A percentile compares a stretch with the other conserved stretches of the same genome.
Conservation (phyloP, 2,888 invertebrate genomes). For the Tuta absoluta region DNA sequence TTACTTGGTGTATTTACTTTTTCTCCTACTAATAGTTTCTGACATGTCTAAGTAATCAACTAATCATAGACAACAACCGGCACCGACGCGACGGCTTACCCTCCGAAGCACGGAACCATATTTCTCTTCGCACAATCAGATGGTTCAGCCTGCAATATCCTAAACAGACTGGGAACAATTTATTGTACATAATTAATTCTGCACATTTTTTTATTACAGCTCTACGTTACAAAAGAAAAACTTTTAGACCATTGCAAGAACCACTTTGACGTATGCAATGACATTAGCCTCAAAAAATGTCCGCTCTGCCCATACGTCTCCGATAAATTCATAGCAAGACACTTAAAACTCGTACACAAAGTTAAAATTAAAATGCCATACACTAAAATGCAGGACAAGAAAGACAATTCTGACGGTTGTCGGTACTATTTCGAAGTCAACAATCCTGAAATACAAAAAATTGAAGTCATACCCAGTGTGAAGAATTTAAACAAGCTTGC, state of each 20-base stretch:
- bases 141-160: too few relatives aligned
- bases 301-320: slow-evolving; percentile 61
- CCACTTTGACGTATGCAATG: slow-evolving; percentile 63
- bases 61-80: too few relatives aligned
- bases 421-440: slow-evolving; percentile 55
- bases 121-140: too few relatives aligned
- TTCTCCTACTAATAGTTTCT: too few relatives aligned
- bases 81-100: too few relatives aligned
- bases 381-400: slow-evolving; percentile 45
- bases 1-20: too few relatives aligned
- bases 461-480: slow-evolving; percentile 66
- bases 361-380: slow-evolving; percentile 46
- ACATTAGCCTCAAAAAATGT: slow-evolving; percentile 59
- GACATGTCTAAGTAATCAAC: too few relatives aligned
- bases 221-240: slow-evolving; percentile 58
- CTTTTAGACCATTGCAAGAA: slow-evolving; percentile 57
- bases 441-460: slow-evolving; percentile 39
- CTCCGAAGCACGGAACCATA: too few relatives aligned
- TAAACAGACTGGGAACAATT: too few relatives aligned
- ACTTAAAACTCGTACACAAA: slow-evolving; percentile 50
- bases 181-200: neutral
- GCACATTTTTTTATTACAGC: slow-evolving; percentile 44
- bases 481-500: slow-evolving; percentile 60
- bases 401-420: slow-evolving; percentile 40
- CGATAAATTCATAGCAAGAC: slow-evolving; percentile 42